Evolutionary conservation across 2,888 invertebrate species (phyloP), one percentile per base, ranked within the genome.

Genomic region (Agrotis puta): DNA sequence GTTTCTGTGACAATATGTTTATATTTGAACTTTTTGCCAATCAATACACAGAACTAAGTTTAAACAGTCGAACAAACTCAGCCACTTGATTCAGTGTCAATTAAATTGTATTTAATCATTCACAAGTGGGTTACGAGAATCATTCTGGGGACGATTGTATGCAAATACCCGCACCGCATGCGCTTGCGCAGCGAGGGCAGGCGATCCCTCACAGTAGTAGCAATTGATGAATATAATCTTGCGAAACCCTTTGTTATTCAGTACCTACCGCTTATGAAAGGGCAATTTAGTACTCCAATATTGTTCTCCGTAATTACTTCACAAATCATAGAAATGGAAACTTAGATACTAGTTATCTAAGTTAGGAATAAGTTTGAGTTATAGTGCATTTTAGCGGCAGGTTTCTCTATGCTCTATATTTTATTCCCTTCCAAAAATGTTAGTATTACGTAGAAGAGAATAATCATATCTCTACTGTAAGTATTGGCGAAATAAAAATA

Each of bases 151-250:
- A 68, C 88, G 87, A 92, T 93, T 93, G 91, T 91, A 94, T 92
- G 93, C 86, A 89, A 94, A 94, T 93, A 88, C 94, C 94, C 94
- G 93, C 93, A 94, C 94, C 84, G 84, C 86, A 87, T 88, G 90
- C 89, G 88, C 85, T 76, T 57, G 87, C 89, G 87, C 87, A 83
- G 69, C 68, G 56, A 76, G 77, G 78, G 77, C 86, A 82, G 65
- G 71, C 80, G 84, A 75, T 78, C 82, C 86, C 84, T 79, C 82
- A 85, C 79, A 79, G 56, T 65, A 50, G 82, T 53, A 79, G 74
- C 69, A 71, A 72, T 76, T 77, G 81, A 86, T 86, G 84, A 75
- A 79, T 75, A 58, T 70, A 63, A 24, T 73, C 73, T 86, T 85
- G 73, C 77, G 70, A 79, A 84, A 84, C 71, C 73, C 69, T 76